These are phyloP conservation scores for Helicoverpa armigera DNA, from an alignment of 1,140 invertebrate genomes.

Conservation along the genomic window DNA sequence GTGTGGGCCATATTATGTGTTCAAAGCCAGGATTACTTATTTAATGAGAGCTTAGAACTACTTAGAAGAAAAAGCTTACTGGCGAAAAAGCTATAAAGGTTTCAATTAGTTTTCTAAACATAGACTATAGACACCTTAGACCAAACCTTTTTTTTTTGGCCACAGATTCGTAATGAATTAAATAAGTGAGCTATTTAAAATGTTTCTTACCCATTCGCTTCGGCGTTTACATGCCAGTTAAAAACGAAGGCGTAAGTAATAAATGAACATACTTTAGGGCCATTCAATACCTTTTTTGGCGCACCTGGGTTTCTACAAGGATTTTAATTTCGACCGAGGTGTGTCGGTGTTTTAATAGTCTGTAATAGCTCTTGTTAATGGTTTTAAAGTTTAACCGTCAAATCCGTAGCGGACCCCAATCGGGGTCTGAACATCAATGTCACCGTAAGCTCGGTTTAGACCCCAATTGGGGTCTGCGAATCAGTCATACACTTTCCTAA, in stretches of 20 bases:
- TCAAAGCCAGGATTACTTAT: too few species aligned
- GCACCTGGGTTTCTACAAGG: not conserved
- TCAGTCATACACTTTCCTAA: too few species aligned
- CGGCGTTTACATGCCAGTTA: constrained; percentile 16
- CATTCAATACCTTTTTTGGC: constrained; percentile 1
- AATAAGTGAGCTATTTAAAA: not conserved
- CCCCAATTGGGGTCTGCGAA: too few species aligned
- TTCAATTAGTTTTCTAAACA: too few species aligned
- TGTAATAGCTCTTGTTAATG: not conserved
- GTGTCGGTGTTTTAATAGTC: not conserved
- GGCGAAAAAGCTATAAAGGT: too few species aligned
- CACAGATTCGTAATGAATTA: not conserved
- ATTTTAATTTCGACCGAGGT: not conserved
- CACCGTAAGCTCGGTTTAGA: too few species aligned
- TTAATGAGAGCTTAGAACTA: too few species aligned
- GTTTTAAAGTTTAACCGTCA: not conserved
- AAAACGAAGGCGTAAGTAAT: constrained; percentile 10
- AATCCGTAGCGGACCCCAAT: too few species aligned
- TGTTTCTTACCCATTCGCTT: constrained; percentile 10
- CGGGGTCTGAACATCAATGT: too few species aligned
- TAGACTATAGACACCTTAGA: not conserved
- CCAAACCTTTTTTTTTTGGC: not conserved
- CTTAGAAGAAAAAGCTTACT: too few species aligned
- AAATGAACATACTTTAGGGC: constrained; percentile 9
- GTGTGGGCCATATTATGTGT: too few species aligned